A percentile compares a stretch with the other conserved stretches of the same genome.
These are phyloP conservation scores for Choreutis nemorana DNA, from an alignment of 2,888 invertebrate genomes.

Conservation along the genomic window DNA sequence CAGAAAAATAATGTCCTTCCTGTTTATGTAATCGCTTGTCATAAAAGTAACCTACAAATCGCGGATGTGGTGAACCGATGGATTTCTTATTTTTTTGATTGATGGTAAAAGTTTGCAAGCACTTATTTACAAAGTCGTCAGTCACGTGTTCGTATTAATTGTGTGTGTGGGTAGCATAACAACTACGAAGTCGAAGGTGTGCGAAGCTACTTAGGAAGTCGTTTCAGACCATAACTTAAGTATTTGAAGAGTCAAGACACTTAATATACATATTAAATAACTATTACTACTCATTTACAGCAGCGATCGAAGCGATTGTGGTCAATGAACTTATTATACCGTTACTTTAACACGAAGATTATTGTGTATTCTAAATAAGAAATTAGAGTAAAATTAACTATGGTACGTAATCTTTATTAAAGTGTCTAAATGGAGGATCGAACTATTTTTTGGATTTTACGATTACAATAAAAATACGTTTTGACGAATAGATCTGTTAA, in stretches of 20 bases:
- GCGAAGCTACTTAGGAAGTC: constrained; percentile 42
- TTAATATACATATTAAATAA: constrained; percentile 32
- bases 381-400: neutral
- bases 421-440: too few relatives aligned
- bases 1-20: constrained; percentile 30
- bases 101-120: too few relatives aligned
- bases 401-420: too few relatives aligned
- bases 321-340: constrained; percentile 34
- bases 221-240: constrained; percentile 10
- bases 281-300: constrained; percentile 42
- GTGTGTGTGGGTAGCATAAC: constrained; percentile 29
- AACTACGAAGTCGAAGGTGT: too few relatives aligned
- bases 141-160: constrained; percentile 25
- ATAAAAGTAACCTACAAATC: constrained; percentile 25
- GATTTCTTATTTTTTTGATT: too few relatives aligned
- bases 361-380: neutral
- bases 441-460: too few relatives aligned
- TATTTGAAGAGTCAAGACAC: constrained; percentile 14
- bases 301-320: constrained; percentile 22
- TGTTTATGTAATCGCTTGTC: constrained; percentile 41
- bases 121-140: too few relatives aligned
- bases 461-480: too few relatives aligned
- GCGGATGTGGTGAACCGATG: constrained; percentile 12
- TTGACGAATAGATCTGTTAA: too few relatives aligned
- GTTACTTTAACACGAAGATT: constrained; percentile 30